Evolutionary conservation across 2,113 vertebrate genomes (phyloP), one percentile per base, ranked within the genome.

Genomic region (Megatriorchis doriae): DNA sequence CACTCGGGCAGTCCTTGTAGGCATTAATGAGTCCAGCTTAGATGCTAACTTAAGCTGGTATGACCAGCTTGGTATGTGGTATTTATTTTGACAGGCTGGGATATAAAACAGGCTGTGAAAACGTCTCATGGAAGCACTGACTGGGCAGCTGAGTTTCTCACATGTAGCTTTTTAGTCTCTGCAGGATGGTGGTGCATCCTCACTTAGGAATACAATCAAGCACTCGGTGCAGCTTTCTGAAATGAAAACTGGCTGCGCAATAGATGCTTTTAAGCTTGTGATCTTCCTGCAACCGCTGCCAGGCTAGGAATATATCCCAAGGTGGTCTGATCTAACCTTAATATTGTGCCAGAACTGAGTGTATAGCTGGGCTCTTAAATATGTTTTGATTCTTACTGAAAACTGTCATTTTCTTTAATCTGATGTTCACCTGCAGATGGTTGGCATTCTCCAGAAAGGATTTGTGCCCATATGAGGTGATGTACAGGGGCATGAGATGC

Each of bases 11-110:
- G 65, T 34, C 78, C 61, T 87, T 22, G 61, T 12, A 20, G 34
- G 68, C 73, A 19, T 63, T 68, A 20, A 32, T 25, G 74, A 36
- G 71, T 34, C 31, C 5, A 12, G 29, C 9, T 45, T 16, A 12
- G 94, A 5, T 38, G 72, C 48, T 34, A 23, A 40, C 63, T 45
- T 16, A n/a, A 16, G 92, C 84, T 89, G 81, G 50, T 71, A 20
- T 20, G 20, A 34, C 14, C 86, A 86, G 74, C 66, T 65, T 11
- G 72, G 82, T 8, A 20, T 55, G 86, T 5, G 4, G 50, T 5
- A 29, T 66, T 94, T 91, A 3, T 95, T 96, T 96, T 15, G 95
- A 58, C 82, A 92, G 83, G 42, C 63, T 67, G 83, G 62, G 91
- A 71, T 66, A 20, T 26, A 50, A 86, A 83, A 2, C 93, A 94